Conservation (phyloP, 1,140 invertebrate genomes). For the Achroia grisella region DNA sequence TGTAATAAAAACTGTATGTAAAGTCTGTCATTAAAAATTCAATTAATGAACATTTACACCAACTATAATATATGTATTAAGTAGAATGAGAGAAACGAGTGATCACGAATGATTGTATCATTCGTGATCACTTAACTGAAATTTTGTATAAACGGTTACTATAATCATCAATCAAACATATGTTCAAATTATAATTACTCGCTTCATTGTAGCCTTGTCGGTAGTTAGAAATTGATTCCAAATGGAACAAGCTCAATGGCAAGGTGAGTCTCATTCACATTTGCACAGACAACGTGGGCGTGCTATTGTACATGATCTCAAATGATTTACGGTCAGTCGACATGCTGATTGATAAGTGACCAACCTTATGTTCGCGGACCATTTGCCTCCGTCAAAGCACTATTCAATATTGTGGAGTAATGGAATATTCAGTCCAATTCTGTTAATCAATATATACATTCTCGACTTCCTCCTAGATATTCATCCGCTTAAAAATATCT, state of each 20-base stretch:
- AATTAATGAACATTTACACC: no score
- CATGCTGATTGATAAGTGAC: constrained; percentile 52
- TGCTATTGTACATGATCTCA: constrained; percentile 28
- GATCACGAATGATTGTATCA: no score
- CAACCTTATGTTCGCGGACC: constrained; percentile 44
- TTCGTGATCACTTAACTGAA: no score
- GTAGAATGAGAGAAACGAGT: no score
- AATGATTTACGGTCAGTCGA: constrained; percentile 46
- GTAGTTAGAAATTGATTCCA: constrained; percentile 12
- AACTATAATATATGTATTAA: no score
- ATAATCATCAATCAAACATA: no score
- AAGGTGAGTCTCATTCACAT: constrained; percentile 15
- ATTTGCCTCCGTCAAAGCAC: constrained; percentile 56
- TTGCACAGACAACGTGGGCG: constrained; percentile 33
- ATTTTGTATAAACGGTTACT: no score
- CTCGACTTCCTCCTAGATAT: no score
- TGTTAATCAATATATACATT: no score
- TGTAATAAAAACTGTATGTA: no score
- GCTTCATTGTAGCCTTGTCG: constrained; percentile 15
- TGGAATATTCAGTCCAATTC: constrained; percentile 38
- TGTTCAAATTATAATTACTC: constrained; percentile 10
- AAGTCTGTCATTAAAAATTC: no score
- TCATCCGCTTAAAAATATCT: no score
- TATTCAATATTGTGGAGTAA: constrained; percentile 80
- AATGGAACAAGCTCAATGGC: constrained; percentile 11